phyloP scores from a whole-genome alignment of 2,888 invertebrate genomes.

The Gasteruption jaculator region DNA sequence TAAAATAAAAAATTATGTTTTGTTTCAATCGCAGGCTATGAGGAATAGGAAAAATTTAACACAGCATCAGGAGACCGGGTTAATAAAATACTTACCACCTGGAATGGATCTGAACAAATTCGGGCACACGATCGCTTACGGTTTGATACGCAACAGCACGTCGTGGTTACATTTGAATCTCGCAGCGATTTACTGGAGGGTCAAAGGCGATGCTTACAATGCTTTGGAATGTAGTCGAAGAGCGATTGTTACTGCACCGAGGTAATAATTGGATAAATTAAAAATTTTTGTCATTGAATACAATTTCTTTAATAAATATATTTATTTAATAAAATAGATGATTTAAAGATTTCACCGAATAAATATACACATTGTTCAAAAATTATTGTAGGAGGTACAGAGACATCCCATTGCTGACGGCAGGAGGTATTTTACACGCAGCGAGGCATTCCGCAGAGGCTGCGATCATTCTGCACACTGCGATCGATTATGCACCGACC shows the following conservation, averaged over 20 bases:
- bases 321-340: neutral
- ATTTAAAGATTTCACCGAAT: slow-evolving; percentile 4
- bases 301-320: neutral
- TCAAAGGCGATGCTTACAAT: slow-evolving; percentile 68
- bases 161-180: slow-evolving; percentile 79
- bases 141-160: slow-evolving; percentile 63
- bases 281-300: slow-evolving; percentile 14
- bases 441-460: slow-evolving; percentile 68
- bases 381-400: slow-evolving; percentile 58
- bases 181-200: slow-evolving; percentile 76
- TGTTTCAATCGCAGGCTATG: slow-evolving; percentile 51
- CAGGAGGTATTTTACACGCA: slow-evolving; percentile 71
- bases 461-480: slow-evolving; percentile 66
- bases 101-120: slow-evolving; percentile 51
- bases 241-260: slow-evolving; percentile 71
- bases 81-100: slow-evolving; percentile 50
- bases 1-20: slow-evolving; percentile 10
- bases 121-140: slow-evolving; percentile 63
- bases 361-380: slow-evolving; percentile 14
- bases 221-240: slow-evolving; percentile 76
- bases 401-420: slow-evolving; percentile 68
- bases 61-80: slow-evolving; percentile 54
- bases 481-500: slow-evolving; percentile 66
- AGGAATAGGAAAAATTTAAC: slow-evolving; percentile 54
- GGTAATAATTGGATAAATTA: slow-evolving; percentile 51